Percentiles rank a stretch among this genome's conserved stretches.
phyloP scores from a whole-genome alignment of 2,888 invertebrate species.

The Caenorhabditis becei region DNA sequence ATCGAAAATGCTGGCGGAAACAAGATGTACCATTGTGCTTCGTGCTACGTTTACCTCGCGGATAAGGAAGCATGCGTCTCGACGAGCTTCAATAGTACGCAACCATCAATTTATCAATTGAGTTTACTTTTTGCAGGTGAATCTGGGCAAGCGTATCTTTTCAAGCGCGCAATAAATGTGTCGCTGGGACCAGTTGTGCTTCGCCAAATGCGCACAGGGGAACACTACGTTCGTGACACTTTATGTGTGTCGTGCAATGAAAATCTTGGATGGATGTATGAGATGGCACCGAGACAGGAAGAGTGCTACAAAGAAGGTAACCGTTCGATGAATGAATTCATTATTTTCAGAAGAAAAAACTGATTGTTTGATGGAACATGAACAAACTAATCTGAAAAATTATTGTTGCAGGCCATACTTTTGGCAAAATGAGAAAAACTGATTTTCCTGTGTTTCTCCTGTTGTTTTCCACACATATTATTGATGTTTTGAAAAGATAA shows the following conservation, averaged over 20 bases:
- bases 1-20: conserved; percentile 95
- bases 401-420: too few species aligned
- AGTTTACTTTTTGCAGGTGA: conserved; percentile 83
- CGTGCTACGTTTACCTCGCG: conserved; percentile 95
- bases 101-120: neutral
- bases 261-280: conserved; percentile 89
- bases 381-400: too few species aligned
- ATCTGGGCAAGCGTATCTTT: conserved; percentile 96
- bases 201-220: conserved; percentile 93
- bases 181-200: conserved; percentile 89
- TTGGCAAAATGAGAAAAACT: too few species aligned
- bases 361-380: too few species aligned
- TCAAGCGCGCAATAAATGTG: conserved; percentile 94
- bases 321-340: conserved; percentile 88
- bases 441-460: too few species aligned
- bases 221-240: conserved; percentile 84
- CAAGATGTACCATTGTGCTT: conserved; percentile 93
- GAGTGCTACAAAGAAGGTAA: conserved; percentile 86
- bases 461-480: too few species aligned
- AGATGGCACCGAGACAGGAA: conserved; percentile 97
- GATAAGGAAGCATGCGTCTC: conserved; percentile 92
- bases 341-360: neutral
- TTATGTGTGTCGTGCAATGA: conserved; percentile 33
- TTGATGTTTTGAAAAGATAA: neutral
- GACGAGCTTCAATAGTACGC: conserved; percentile 51